Percentiles rank a stretch among this genome's conserved stretches.
These are phyloP conservation scores for Ceratina japonica DNA, from an alignment of 1,140 invertebrate genomes.

Conservation along the genomic window DNA sequence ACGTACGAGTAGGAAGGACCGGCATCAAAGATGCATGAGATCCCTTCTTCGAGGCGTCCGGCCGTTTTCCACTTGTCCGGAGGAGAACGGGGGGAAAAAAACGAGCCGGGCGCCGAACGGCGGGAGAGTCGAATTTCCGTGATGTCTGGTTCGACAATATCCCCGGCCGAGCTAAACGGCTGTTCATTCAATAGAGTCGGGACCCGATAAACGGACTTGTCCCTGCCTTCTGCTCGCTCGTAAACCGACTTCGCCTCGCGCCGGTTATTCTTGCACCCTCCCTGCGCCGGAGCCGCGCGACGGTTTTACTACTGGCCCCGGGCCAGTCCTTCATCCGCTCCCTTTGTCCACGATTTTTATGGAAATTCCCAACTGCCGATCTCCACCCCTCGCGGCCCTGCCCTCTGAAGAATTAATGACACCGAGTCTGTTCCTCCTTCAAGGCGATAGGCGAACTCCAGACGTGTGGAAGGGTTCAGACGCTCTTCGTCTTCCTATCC, in stretches of 20 bases:
- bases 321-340: conserved; percentile 17
- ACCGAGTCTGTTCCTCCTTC: conserved; percentile 1
- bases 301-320: conserved; percentile 14
- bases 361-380: conserved; percentile 35
- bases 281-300: not conserved
- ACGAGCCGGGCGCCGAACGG: not conserved
- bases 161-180: conserved; percentile 62
- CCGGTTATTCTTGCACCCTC: conserved; percentile 5
- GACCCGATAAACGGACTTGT: conserved; percentile 70
- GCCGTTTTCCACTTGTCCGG: conserved; percentile 37
- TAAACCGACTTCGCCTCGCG: conserved; percentile 55
- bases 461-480: conserved; percentile 11
- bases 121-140: conserved; percentile 61
- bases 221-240: conserved; percentile 61
- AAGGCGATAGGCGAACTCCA: conserved; percentile 2
- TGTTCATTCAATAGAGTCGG: conserved; percentile 67
- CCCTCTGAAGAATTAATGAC: too few species aligned
- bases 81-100: not conserved
- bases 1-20: conserved; percentile 42
- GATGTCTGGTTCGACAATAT: conserved; percentile 66
- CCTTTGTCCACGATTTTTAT: conserved; percentile 48
- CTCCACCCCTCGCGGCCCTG: not conserved
- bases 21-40: conserved; percentile 63
- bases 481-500: not conserved
- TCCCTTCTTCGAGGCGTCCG: conserved; percentile 34